Percentiles rank a stretch among this genome's conserved stretches.
phyloP scores from a whole-genome alignment of 2,797 vertebrate genomes.

The Poliocrania exsul region DNA sequence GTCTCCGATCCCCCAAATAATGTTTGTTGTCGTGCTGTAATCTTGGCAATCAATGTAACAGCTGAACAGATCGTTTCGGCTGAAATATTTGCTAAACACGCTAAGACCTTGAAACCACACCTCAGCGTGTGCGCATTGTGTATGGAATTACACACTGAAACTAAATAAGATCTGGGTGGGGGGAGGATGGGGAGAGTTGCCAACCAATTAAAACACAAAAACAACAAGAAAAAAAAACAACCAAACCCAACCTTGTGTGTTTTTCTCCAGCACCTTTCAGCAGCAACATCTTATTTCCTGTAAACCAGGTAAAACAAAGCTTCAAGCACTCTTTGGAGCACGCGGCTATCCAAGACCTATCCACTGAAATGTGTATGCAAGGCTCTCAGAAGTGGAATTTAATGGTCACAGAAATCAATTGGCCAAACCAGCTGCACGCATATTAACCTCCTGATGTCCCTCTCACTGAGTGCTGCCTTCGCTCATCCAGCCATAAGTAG shows the following conservation, averaged over 20 bases:
- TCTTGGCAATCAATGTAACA: constrained; percentile 79
- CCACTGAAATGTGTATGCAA: constrained; percentile 8
- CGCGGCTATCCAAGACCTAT: not conserved
- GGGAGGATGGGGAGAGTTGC: not conserved
- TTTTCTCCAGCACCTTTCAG: constrained; percentile 6
- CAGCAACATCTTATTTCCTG: constrained; percentile 6
- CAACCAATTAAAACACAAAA: constrained; percentile 60
- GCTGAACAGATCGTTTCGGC: constrained; percentile 77
- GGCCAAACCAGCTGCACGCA: constrained; percentile 47
- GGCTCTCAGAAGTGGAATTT: constrained; percentile 56
- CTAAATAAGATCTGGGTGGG: constrained; percentile 30
- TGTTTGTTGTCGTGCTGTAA: constrained; percentile 75
- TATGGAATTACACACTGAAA: constrained; percentile 38
- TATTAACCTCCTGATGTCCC: constrained; percentile 46
- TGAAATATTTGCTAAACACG: constrained; percentile 82
- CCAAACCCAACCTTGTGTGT: not conserved
- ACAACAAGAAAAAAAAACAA: not conserved
- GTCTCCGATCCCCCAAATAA: constrained; percentile 72
- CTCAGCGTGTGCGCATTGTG: constrained; percentile 65
- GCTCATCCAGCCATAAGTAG: constrained; percentile 35
- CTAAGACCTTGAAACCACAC: constrained; percentile 79
- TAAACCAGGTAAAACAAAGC: constrained; percentile 20
- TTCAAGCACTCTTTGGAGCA: not conserved
- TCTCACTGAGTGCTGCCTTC: constrained; percentile 12
- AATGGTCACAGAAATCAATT: constrained; percentile 65